Conservation (phyloP, 2,888 invertebrate genomes). For the Scaptomyza flava region DNA sequence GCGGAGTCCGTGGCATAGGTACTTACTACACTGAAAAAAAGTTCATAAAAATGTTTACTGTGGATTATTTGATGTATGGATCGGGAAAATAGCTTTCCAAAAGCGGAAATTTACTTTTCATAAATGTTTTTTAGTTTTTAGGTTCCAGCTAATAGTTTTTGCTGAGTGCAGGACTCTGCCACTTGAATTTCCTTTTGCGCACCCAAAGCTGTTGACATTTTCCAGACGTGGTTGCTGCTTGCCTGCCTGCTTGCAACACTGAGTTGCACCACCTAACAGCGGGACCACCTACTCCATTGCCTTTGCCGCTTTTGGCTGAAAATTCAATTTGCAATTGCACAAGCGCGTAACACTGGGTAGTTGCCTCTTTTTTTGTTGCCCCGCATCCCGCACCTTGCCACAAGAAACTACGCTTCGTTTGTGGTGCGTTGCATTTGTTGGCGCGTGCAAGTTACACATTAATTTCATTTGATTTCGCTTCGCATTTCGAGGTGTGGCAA, state of each 20-base stretch:
- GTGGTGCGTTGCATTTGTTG: slow-evolving; percentile 56
- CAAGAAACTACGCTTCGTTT: slow-evolving; percentile 15
- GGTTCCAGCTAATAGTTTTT: neutral
- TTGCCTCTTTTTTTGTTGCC: slow-evolving; percentile 11
- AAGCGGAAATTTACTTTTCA: too few relatives aligned
- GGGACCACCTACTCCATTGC: slow-evolving; percentile 3
- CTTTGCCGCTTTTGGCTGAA: slow-evolving; percentile 40
- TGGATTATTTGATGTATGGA: too few relatives aligned
- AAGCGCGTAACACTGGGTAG: slow-evolving; percentile 73
- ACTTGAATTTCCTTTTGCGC: slow-evolving; percentile 58
- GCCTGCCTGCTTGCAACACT: slow-evolving; percentile 2
- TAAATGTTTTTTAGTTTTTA: too few relatives aligned
- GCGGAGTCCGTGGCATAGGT: slow-evolving; percentile 18
- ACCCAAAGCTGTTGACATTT: slow-evolving; percentile 66
- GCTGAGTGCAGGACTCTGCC: slow-evolving; percentile 31
- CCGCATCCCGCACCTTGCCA: neutral
- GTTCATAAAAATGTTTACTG: too few relatives aligned
- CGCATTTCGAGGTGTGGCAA: slow-evolving; percentile 79
- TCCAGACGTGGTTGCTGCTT: slow-evolving; percentile 58
- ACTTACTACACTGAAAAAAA: slow-evolving; percentile 3
- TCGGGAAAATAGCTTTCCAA: too few relatives aligned
- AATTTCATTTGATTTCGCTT: slow-evolving; percentile 76
- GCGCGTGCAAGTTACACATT: slow-evolving; percentile 80
- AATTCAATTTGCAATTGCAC: slow-evolving; percentile 79
- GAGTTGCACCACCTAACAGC: neutral